Base-by-base conservation (phyloP, 2,113 vertebrate genomes). In the Chionomys nivalis region DNA sequence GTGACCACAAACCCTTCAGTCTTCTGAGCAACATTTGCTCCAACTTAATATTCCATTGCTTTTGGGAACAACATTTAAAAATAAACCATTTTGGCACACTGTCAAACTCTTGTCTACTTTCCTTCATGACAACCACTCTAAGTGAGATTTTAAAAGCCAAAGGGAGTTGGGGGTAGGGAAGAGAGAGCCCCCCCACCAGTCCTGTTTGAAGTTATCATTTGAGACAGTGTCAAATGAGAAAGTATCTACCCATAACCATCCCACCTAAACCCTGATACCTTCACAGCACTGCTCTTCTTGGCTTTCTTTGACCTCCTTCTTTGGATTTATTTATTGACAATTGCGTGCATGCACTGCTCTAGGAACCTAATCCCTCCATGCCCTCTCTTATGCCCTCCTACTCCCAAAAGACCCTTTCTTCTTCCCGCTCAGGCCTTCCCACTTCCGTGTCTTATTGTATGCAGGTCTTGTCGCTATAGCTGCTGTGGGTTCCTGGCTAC, bases 81-180 rank as follows among this genome's bases (percentile, higher is more conserved):
- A 98, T 98, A 97, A 97, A 95, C 94, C 92, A n/a, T 88, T 7
- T 97, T 98, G 98, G 98, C 98, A 97, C 97, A 24, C 49, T 98
- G 97, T 98, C 98, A 98, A 97, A 97, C 96, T 95, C 97, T 94
- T 98, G 92, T 98, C 97, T 97, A 78, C 21, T 16, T 98, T 97
- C 96, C 97, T 98, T 98, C 97, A 93, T 98, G 98, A 98, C 91
- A 91, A 73, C 94, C 96, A 97, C 95, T 97, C 94, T 89, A 96
- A 95, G 97, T 97, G 97, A 98, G 92, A 94, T 86, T 77, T 91
- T 85, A 21, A 90, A 79, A 93, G 96, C 83, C 97, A 89, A 92
- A 95, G 86, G 89, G 94, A 96, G 82, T 92, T 75, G 95, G 90
- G 96, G 86, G 91, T 47, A 33, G 33, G 68, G 61, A 36, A 66